phyloP scores from a whole-genome alignment of 2,797 vertebrate species.

The Echiichthys vipera region DNA sequence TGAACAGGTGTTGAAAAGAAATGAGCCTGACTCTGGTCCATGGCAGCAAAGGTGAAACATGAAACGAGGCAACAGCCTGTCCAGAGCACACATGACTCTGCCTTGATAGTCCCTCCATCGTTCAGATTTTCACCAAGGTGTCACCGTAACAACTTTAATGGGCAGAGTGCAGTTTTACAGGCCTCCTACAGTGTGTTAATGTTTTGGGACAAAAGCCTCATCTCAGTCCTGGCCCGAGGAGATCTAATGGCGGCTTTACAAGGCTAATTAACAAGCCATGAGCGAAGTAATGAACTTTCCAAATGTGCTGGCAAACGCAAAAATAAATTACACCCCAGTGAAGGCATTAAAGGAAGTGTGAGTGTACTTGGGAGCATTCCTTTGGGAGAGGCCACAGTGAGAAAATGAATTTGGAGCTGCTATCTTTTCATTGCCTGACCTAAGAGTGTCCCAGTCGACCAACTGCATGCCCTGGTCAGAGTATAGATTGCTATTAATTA shows the following conservation, averaged over 20 bases:
- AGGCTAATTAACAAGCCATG: slow-evolving; percentile 87
- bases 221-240: slow-evolving; percentile 78
- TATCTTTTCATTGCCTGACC: slow-evolving; percentile 86
- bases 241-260: slow-evolving; percentile 85
- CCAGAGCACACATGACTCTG: slow-evolving; percentile 40
- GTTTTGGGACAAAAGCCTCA: slow-evolving; percentile 83
- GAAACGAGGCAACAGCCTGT: slow-evolving; percentile 36
- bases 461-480: slow-evolving; percentile 74
- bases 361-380: slow-evolving; percentile 79
- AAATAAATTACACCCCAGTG: slow-evolving; percentile 83
- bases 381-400: slow-evolving; percentile 77
- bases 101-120: slow-evolving; percentile 44
- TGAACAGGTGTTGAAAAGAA: slow-evolving; percentile 66
- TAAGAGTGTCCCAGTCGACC: slow-evolving; percentile 76
- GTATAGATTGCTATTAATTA: slow-evolving; percentile 87
- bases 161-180: slow-evolving; percentile 68
- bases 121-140: slow-evolving; percentile 65
- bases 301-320: slow-evolving; percentile 83
- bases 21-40: slow-evolving; percentile 50
- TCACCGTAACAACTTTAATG: slow-evolving; percentile 64
- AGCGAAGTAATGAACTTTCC: slow-evolving; percentile 86
- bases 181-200: slow-evolving; percentile 77
- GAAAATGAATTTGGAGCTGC: slow-evolving; percentile 85
- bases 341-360: slow-evolving; percentile 81
- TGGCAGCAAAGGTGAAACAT: slow-evolving; percentile 56